Conservation (phyloP, 2,113 vertebrate genomes). For the Chroicocephalus ridibundus region DNA sequence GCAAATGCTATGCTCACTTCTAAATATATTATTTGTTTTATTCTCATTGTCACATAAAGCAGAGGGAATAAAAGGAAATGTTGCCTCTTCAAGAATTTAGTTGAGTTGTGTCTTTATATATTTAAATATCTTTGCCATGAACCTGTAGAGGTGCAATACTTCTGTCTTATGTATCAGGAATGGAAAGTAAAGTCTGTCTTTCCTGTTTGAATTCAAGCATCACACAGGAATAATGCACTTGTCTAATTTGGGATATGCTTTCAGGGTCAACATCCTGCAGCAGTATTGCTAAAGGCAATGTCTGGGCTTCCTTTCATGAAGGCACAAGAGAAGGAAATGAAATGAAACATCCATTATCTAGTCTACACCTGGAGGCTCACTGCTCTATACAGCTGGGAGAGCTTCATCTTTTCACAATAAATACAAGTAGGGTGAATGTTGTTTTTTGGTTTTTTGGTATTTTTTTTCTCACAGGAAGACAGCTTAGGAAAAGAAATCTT, state of each 20-base stretch:
- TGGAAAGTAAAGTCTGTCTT: neutral
- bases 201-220: neutral
- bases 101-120: neutral
- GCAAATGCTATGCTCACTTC: neutral
- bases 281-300: neutral
- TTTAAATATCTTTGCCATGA: neutral
- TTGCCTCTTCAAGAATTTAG: neutral
- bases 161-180: neutral
- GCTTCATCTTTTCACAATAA: conserved; percentile 1
- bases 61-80: neutral
- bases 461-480: neutral
- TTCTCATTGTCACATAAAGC: neutral
- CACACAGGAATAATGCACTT: neutral
- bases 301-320: conserved; percentile 20
- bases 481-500: neutral
- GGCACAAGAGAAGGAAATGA: neutral
- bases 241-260: neutral
- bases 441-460: neutral
- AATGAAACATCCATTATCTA: conserved; percentile 42
- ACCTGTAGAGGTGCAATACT: neutral
- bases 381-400: neutral
- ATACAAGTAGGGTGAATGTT: neutral
- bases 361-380: conserved; percentile 5
- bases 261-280: neutral
- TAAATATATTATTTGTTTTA: neutral